Percentiles rank a stretch among this genome's conserved stretches.
These are phyloP conservation scores for Acropora tenuis DNA, from an alignment of 64 coral and sea anemone genomes.

Conservation along the genomic window DNA sequence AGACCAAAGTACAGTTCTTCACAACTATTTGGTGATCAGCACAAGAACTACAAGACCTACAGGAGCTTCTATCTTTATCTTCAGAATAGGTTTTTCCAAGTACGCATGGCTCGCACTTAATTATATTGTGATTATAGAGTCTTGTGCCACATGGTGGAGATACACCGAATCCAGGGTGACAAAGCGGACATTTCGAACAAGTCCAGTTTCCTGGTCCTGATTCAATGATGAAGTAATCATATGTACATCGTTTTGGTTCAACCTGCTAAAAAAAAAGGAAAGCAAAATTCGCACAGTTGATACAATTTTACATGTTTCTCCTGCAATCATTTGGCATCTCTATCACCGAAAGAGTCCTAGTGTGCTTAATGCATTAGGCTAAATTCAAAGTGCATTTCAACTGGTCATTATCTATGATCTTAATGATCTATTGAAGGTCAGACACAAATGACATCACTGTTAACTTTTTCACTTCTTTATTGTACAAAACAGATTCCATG, in stretches of 20 bases:
- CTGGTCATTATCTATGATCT: too few relatives aligned
- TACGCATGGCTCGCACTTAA: conserved; percentile 21
- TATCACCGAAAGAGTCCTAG: too few relatives aligned
- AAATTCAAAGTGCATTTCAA: too few relatives aligned
- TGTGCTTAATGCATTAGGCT: too few relatives aligned
- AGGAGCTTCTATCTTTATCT: not conserved
- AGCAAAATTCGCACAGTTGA: not conserved
- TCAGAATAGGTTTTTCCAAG: conserved; percentile 33
- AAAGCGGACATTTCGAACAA: not conserved
- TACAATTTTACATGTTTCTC: too few relatives aligned
- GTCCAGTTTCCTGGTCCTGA: not conserved
- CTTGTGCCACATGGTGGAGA: conserved; percentile 6
- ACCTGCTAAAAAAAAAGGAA: not conserved
- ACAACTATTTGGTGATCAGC: conserved; percentile 1
- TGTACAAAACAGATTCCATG: too few relatives aligned
- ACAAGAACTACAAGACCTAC: conserved; percentile 44
- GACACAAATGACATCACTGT: too few relatives aligned
- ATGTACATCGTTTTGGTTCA: not conserved
- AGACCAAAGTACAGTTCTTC: conserved; percentile 14
- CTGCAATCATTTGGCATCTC: too few relatives aligned
- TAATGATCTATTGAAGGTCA: too few relatives aligned
- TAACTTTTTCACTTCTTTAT: too few relatives aligned
- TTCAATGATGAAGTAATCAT: conserved; percentile 21
- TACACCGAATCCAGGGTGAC: not conserved
- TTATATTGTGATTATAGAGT: not conserved